Conservation (phyloP, 2,888 invertebrate genomes). For the Eurytoma adleriae region DNA sequence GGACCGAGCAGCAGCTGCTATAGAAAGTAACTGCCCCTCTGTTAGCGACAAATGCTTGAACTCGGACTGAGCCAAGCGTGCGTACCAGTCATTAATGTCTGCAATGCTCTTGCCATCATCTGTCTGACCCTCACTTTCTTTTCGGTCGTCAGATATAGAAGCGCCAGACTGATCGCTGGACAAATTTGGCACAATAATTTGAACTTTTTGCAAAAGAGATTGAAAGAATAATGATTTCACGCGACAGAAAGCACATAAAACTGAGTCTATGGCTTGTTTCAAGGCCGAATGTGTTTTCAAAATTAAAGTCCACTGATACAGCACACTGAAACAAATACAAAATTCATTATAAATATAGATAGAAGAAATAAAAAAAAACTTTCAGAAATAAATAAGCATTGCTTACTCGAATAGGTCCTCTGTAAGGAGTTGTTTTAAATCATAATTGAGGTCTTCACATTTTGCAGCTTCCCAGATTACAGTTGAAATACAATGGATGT, state of each 20-base stretch:
- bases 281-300: conserved; percentile 84
- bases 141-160: conserved; percentile 80
- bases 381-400: background rate
- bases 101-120: conserved; percentile 83
- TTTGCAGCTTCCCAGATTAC: conserved; percentile 87
- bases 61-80: conserved; percentile 79
- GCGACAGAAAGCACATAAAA: conserved; percentile 91
- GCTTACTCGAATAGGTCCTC: conserved; percentile 84
- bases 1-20: conserved; percentile 89
- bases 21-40: conserved; percentile 84
- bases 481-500: conserved; percentile 88
- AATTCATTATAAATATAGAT: background rate
- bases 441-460: conserved; percentile 79
- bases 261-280: conserved; percentile 90
- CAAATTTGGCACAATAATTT: conserved; percentile 79
- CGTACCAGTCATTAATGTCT: conserved; percentile 79
- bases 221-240: conserved; percentile 88
- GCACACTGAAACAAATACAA: conserved; percentile 74
- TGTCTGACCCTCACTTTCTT: conserved; percentile 80
- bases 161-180: conserved; percentile 77
- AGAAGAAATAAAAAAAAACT: background rate
- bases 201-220: conserved; percentile 84
- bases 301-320: conserved; percentile 87
- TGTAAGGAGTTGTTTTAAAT: conserved; percentile 83
- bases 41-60: conserved; percentile 79